Evolutionary conservation across 2,113 vertebrate species (phyloP).

Genomic region (Lamprotornis superbus): DNA sequence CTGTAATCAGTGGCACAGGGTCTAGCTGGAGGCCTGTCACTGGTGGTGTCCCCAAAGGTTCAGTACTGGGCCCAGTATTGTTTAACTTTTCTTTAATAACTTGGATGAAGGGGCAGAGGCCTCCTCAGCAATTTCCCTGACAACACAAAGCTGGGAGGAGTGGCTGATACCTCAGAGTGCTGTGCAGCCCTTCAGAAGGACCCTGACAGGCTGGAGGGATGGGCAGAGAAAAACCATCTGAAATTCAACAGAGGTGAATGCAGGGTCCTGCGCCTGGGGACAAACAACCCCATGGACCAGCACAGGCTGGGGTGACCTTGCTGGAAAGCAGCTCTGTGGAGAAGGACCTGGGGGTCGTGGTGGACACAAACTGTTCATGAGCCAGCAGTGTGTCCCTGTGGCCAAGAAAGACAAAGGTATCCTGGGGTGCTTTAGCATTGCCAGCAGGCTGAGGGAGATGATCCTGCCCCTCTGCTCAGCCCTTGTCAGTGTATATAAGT

Average conservation of each 20-base stretch:
- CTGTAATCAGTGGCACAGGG: neutral
- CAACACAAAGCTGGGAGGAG: neutral
- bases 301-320: accelerated
- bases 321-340: neutral
- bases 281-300: neutral
- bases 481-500: neutral
- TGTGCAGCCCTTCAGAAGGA: neutral
- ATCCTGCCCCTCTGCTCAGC: neutral
- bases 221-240: neutral
- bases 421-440: neutral
- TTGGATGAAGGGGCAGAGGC: neutral
- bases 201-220: neutral
- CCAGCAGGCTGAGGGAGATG: accelerated
- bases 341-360: neutral
- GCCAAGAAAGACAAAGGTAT: neutral
- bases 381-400: neutral
- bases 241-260: neutral
- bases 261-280: neutral
- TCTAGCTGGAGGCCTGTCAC: neutral
- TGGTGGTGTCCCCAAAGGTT: neutral
- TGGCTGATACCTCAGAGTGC: accelerated
- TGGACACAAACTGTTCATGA: neutral
- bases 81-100: accelerated
- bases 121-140: neutral
- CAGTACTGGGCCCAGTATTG: accelerated